A percentile compares a stretch with the other conserved stretches of the same genome.
These are phyloP conservation scores for Neogobius melanostomus DNA, from an alignment of 2,113 vertebrate species.

Conservation along the genomic window DNA sequence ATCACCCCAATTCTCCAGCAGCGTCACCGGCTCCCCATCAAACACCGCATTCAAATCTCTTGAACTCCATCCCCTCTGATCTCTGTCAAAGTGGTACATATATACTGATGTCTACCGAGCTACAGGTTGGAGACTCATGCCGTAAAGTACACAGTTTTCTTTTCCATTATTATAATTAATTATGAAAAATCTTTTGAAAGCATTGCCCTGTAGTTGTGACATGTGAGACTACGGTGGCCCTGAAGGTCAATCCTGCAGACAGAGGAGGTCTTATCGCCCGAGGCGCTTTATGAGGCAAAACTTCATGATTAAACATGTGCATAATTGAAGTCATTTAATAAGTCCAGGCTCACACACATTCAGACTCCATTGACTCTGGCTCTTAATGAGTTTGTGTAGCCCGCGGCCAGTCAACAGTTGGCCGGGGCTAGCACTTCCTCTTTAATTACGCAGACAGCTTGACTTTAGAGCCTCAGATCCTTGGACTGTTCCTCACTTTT, in stretches of 20 bases:
- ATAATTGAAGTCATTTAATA: constrained; percentile 1
- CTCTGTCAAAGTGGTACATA: too few species aligned
- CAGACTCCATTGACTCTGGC: neutral
- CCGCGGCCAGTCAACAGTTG: constrained; percentile 5
- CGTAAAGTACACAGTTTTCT: neutral
- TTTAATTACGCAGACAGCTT: constrained; percentile 6
- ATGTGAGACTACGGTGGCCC: neutral
- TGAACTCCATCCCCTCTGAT: too few species aligned
- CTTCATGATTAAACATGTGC: constrained; percentile 6
- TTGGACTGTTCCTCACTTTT: neutral
- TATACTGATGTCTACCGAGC: too few species aligned
- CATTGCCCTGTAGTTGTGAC: neutral
- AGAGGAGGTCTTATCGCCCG: neutral
- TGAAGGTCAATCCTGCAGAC: neutral
- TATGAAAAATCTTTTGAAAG: neutral
- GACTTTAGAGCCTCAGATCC: neutral
- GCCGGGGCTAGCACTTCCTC: neutral
- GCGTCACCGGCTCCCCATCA: too few species aligned
- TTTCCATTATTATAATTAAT: neutral
- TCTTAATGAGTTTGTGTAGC: constrained; percentile 6
- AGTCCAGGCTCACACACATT: neutral
- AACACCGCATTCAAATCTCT: too few species aligned
- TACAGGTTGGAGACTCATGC: too few species aligned
- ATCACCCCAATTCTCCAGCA: too few species aligned
- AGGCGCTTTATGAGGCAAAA: neutral